Base-by-base conservation (phyloP, 2,113 vertebrate genomes). In the Hipposideros armiger region DNA sequence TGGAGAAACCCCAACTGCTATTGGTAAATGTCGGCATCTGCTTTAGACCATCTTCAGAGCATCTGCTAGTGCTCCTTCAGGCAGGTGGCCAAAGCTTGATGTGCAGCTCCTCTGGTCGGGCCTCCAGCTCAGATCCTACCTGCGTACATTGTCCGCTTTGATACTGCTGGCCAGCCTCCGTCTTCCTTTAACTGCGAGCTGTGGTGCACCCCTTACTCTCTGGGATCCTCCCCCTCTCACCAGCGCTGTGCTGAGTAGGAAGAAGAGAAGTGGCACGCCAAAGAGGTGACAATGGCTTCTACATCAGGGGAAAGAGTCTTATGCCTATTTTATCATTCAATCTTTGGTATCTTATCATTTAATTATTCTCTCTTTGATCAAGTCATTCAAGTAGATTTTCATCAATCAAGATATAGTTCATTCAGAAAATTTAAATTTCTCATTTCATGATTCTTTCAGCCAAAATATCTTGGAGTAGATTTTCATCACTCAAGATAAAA, bases 31-130 rank as follows among this genome's bases (percentile, higher is more conserved):
- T 5, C 45, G 64, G 26, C 36, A 36, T 52, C 69, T 50, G 40
- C 52, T 81, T n/a, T 32, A 81, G 58, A 32, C 15, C 58, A 36
- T n/a, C 15, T 5, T 11, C 4, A 58, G 22, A 14, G 3, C 2
- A 20, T 45, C 47, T 50, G 30, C 19, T 11, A 20, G 17, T 58
- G 11, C 30, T 60, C 24, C 9, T 58, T 30, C 42, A 80, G 60
- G 24, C 3, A 45, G 50, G 8, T 11, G n/a, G 72, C 62, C 60
- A n/a, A 80, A 82, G 56, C 0, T 0, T 70, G 45, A 11, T 20
- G 2, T 60, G 4, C 0, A 0, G 7, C 42, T 28, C n/a, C 13
- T 54, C 10, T 69, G 14, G 11, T 24, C 3, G 20, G 28, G 5
- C 15, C 26, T 78, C 69, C 7, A 69, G 56, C 19, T 70, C 58